Evolutionary conservation across 2,113 vertebrate genomes (phyloP), one percentile per base, ranked within the genome.

Genomic region (Cebidichthys violaceus): DNA sequence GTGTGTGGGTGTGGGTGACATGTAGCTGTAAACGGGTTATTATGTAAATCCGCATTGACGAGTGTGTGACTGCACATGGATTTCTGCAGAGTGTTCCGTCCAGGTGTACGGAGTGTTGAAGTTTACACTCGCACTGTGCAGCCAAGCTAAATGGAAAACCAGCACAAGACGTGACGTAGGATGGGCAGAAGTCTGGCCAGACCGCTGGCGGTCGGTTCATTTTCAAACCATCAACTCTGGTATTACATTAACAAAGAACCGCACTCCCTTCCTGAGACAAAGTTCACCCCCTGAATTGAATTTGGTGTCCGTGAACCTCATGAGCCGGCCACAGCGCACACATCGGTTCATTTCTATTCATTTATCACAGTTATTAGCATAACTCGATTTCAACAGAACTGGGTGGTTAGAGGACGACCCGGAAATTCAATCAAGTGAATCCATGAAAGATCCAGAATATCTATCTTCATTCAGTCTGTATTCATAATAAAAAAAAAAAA

Each of bases 1-100:
- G 55, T 43, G 75, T 17, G 65, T 68, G 76, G 15, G 18, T 67
- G 77, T 78, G 84, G 54, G 83, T 64, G 79, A 62, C 47, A 39
- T 72, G 47, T 75, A 65, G 43, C 55, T 92, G 55, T 60, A 83
- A 84, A 83, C 20, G 76, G 69, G 54, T 79, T 86, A 85, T 88
- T 83, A 45, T 86, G 83, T 79, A 86, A 88, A 90, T 92, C 43
- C 76, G 66, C 82, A 78, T 13, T 52, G 65, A 84, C 13, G 50
- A 60, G 47, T 60, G 70, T 77, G 64, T 54, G 60, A 77, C 70
- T 60, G 66, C 50, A 82, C 35, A 64, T 73, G 66, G 60, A 24
- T 37, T 41, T 73, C 43, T 50, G 45, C 15, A 55, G 6, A 22
- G 18, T 31, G n/a, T 43, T 79, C 17, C 67, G 31, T 52, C 57